Evolutionary conservation across 2,888 invertebrate species (phyloP), one percentile per base, ranked within the genome.

Genomic region (Phlogophora meticulosa): DNA sequence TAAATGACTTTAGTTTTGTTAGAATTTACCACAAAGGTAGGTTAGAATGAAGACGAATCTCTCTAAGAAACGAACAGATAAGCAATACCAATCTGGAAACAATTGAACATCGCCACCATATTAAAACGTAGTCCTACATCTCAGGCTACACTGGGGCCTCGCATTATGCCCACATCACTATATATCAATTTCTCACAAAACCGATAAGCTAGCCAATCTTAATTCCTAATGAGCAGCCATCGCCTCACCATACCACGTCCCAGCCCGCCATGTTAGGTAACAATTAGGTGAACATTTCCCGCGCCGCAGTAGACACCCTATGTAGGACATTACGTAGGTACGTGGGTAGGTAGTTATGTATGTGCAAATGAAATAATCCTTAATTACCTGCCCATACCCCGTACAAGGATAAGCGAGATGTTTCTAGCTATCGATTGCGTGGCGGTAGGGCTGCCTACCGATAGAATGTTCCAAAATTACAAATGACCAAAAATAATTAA

Each of bases 301-400:
- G 20, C 10, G 20, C n/a, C 40, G 40, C 43, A 38, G 10, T 1
- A 13, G 45, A 28, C 40, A 11, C 40, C 40, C 43, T 58, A 42
- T 57, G 56, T 51, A 48, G 28, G 22, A 28, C 58, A 17, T 52
- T 72, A 55, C 24, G 28, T 62, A 46, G 10, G 28, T 72, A 55
- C 24, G 28, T 62, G 42, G 10, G 28, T 51, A 71, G 28, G 24
- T 17, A 59, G 62, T 17, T 38, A 49, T 58, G 51, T 46, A 57
- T 43, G 75, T 71, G 82, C 63, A 69, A 80, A 81, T 80, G 51
- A 73, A 80, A 81, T 81, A 81, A 76, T 73, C 76, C 62, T 71
- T 80, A 81, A 81, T 79, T 79, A 71, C 62, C 42, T 62, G 55
- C 52, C 40, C 53, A 46, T 43, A 34, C 48, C 34, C 73, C 64